Conservation (phyloP, 2,888 invertebrate species). For the Callyntrura sp. region DNA sequence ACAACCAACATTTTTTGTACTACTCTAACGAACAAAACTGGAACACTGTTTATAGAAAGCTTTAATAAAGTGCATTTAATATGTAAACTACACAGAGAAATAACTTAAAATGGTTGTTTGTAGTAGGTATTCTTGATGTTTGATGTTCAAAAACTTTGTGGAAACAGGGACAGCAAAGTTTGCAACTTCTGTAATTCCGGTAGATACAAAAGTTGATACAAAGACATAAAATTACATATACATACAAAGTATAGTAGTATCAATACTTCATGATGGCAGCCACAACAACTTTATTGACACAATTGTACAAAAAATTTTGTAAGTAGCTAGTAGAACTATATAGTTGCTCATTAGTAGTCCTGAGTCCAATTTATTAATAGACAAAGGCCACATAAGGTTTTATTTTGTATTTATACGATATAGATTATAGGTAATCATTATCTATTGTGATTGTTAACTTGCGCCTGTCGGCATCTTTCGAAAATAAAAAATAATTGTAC, state of each 20-base stretch:
- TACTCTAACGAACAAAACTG: neutral
- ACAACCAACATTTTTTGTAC: no score
- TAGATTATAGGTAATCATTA: neutral
- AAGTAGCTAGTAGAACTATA: conserved; percentile 28
- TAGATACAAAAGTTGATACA: conserved; percentile 41
- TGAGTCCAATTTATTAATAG: conserved; percentile 60
- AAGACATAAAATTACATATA: conserved; percentile 18
- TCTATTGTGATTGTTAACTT: conserved; percentile 8
- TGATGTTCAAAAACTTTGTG: neutral
- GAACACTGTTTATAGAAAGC: neutral
- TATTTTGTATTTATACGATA: conserved; percentile 27
- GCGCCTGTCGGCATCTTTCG: conserved; percentile 36
- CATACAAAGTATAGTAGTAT: conserved; percentile 4
- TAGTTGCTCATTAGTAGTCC: conserved; percentile 36
- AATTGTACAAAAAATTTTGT: neutral
- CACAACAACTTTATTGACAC: neutral
- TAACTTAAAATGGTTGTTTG: neutral
- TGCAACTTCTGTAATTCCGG: conserved; percentile 5
- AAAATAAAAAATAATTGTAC: conserved; percentile 5
- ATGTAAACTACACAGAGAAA: no score
- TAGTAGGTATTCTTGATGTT: neutral
- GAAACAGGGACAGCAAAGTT: neutral
- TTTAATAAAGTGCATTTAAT: neutral
- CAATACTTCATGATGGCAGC: conserved; percentile 5
- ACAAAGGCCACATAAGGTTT: conserved; percentile 59